These are phyloP conservation scores for Eulacestoma nigropectus DNA, from an alignment of 2,113 vertebrate species.

Conservation along the genomic window DNA sequence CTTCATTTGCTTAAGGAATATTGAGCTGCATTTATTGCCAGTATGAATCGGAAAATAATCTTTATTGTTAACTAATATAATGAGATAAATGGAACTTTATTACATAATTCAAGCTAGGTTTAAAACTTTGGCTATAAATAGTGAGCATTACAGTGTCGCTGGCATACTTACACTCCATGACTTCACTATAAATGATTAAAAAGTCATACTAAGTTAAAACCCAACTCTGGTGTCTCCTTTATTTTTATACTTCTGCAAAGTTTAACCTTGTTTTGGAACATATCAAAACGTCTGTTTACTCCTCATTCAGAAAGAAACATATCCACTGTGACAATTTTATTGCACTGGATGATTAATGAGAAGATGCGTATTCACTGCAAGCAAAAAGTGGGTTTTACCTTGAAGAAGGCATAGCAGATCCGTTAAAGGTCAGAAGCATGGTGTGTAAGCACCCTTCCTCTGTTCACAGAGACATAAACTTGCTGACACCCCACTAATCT, in stretches of 20 bases:
- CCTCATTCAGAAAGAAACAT: neutral
- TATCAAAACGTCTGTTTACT: neutral
- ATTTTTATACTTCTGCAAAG: neutral
- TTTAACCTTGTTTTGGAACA: neutral
- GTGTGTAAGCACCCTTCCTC: neutral
- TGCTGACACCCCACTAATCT: neutral
- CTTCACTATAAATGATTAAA: conserved; percentile 27
- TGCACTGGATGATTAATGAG: neutral
- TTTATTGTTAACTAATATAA: conserved; percentile 21
- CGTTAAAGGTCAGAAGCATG: neutral
- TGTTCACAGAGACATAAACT: neutral
- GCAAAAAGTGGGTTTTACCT: neutral
- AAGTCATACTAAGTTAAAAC: conserved; percentile 35
- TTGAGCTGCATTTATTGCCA: neutral
- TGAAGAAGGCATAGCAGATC: neutral
- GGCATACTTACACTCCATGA: conserved; percentile 38
- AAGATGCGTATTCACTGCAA: neutral
- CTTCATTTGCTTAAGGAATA: neutral
- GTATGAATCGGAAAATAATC: conserved; percentile 7
- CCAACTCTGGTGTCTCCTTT: neutral
- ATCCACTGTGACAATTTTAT: neutral
- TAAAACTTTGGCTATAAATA: conserved; percentile 49
- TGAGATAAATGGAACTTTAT: conserved; percentile 47
- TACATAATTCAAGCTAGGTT: conserved; percentile 22
- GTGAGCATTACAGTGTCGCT: conserved; percentile 26